These are phyloP conservation scores for Anagrus nilaparvatae DNA, from an alignment of 1,140 invertebrate species.

Conservation along the genomic window DNA sequence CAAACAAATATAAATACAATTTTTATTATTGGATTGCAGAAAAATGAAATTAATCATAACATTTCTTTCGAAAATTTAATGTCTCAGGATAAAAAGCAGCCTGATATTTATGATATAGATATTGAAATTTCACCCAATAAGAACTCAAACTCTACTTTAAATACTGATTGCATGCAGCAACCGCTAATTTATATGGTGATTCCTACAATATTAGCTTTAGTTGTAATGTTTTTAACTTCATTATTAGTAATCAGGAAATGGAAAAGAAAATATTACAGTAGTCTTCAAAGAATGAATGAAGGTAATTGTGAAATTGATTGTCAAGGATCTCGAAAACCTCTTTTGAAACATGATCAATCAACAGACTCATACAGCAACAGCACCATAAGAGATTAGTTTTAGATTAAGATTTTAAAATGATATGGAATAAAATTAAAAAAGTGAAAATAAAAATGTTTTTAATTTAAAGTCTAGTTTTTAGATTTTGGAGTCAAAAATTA, in stretches of 20 bases:
- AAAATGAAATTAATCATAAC: too few species aligned
- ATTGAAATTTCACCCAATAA: too few species aligned
- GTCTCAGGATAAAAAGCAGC: too few species aligned
- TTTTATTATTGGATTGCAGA: too few species aligned
- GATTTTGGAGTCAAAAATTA: constrained; percentile 9
- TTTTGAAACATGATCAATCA: constrained; percentile 25
- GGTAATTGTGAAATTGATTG: constrained; percentile 28
- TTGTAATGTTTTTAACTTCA: too few species aligned
- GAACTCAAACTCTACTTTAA: too few species aligned
- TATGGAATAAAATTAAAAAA: constrained; percentile 2
- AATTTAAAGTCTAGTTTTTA: constrained; percentile 1
- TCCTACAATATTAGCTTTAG: too few species aligned
- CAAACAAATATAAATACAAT: too few species aligned
- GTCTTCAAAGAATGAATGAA: constrained; percentile 20
- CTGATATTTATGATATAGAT: too few species aligned
- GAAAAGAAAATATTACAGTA: constrained; percentile 23
- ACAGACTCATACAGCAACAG: constrained; percentile 8
- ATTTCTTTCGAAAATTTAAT: too few species aligned
- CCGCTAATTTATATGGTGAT: too few species aligned
- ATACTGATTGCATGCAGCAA: too few species aligned
- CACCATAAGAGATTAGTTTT: constrained; percentile 1
- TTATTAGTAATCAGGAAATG: constrained; percentile 23
- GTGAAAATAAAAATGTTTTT: neutral
- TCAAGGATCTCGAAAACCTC: constrained; percentile 24
- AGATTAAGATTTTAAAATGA: constrained; percentile 1